Conservation (phyloP, 2,113 vertebrate species). For the Syngnathus scovelli region DNA sequence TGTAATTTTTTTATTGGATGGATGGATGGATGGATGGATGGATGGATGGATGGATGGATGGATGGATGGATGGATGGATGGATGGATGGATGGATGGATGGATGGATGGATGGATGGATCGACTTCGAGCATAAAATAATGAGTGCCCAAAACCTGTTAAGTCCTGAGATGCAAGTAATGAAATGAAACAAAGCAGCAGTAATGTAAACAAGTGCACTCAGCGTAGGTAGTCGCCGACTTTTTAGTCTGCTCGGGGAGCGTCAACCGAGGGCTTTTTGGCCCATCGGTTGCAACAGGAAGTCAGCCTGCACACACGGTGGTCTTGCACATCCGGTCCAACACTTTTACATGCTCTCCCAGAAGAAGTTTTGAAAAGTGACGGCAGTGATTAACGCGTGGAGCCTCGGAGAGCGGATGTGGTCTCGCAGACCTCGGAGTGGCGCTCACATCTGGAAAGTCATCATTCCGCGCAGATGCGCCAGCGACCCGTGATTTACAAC, state of each 20-base stretch:
- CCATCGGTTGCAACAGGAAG: conserved; percentile 59
- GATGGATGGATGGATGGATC: no score
- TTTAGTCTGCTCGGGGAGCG: conserved; percentile 46
- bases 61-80: no score
- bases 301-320: conserved; percentile 72
- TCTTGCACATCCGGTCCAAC: conserved; percentile 61
- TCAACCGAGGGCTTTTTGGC: conserved; percentile 57
- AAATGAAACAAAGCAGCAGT: not conserved
- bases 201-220: not conserved
- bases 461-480: conserved; percentile 63
- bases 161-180: not conserved
- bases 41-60: no score
- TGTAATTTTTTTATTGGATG: no score
- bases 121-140: not conserved
- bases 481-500: conserved; percentile 35
- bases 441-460: conserved; percentile 36
- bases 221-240: conserved; percentile 40
- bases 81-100: no score
- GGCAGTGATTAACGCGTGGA: conserved; percentile 44
- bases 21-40: no score
- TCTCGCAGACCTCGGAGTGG: conserved; percentile 41
- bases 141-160: not conserved
- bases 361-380: conserved; percentile 33
- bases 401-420: conserved; percentile 31
- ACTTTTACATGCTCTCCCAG: conserved; percentile 35